A percentile compares a stretch with the other conserved stretches of the same genome.
These are phyloP conservation scores for Parelbella ahira DNA, from an alignment of 2,888 invertebrate species.

Conservation along the genomic window DNA sequence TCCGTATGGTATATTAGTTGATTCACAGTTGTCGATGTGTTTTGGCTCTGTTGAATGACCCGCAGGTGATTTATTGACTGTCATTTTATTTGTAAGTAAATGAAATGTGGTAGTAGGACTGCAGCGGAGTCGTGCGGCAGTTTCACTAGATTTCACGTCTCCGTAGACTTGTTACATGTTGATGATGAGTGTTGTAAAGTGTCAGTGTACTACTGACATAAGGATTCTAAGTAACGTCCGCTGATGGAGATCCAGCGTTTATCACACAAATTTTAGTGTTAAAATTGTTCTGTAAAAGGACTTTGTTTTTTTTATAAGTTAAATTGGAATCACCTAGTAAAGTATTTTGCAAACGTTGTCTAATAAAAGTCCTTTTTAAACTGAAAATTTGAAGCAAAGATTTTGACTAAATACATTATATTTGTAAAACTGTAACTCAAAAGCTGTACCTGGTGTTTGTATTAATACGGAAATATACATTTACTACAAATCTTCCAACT, in stretches of 20 bases:
- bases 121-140: constrained; percentile 49
- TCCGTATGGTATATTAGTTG: constrained; percentile 29
- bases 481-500: constrained; percentile 77
- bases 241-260: constrained; percentile 42
- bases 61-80: constrained; percentile 62
- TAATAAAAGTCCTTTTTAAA: constrained; percentile 53
- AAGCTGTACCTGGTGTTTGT: constrained; percentile 79
- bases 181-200: constrained; percentile 32
- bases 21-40: constrained; percentile 31
- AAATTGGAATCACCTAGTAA: constrained; percentile 48
- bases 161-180: constrained; percentile 30
- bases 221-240: constrained; percentile 39
- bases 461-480: constrained; percentile 77
- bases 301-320: constrained; percentile 43
- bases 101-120: constrained; percentile 68
- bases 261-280: constrained; percentile 50
- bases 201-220: constrained; percentile 37
- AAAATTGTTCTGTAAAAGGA: constrained; percentile 50
- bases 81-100: constrained; percentile 59
- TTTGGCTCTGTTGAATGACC: constrained; percentile 41
- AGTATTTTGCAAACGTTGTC: constrained; percentile 46
- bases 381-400: constrained; percentile 47
- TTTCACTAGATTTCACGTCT: constrained; percentile 34
- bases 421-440: constrained; percentile 73
- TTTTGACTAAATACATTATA: constrained; percentile 62